These are phyloP conservation scores for Neogobius melanostomus DNA, from an alignment of 2,113 vertebrate species.

Conservation along the genomic window DNA sequence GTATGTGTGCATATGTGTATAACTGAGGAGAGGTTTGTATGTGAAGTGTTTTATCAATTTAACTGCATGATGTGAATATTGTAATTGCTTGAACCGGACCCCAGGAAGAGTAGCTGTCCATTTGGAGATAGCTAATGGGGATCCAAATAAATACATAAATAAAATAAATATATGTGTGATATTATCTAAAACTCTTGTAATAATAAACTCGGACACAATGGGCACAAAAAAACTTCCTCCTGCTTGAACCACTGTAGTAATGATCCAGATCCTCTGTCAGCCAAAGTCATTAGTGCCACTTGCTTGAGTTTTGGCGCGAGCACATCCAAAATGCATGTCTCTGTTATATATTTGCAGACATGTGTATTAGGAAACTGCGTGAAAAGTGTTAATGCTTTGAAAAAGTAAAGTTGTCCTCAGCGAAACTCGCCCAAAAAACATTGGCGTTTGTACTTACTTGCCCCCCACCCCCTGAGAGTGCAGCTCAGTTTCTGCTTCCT, in stretches of 20 bases:
- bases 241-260: neutral
- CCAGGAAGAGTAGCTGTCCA: too few relatives aligned
- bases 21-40: too few relatives aligned
- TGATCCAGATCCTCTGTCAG: neutral
- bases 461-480: constrained; percentile 51
- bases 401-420: constrained; percentile 60
- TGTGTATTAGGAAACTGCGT: constrained; percentile 29
- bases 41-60: too few relatives aligned
- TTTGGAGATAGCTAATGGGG: too few relatives aligned
- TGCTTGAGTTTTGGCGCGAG: neutral
- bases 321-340: constrained; percentile 2
- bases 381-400: constrained; percentile 44
- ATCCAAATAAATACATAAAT: too few relatives aligned
- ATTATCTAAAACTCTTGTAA: too few relatives aligned
- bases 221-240: neutral
- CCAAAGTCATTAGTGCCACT: neutral
- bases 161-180: too few relatives aligned
- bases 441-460: constrained; percentile 52
- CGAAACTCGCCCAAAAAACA: constrained; percentile 51
- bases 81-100: too few relatives aligned
- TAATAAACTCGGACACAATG: neutral
- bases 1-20: too few relatives aligned
- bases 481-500: constrained; percentile 65
- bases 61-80: too few relatives aligned
- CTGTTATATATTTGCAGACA: constrained; percentile 13